Conservation (phyloP, 2,888 invertebrate species). For the Melanargia galathea region DNA sequence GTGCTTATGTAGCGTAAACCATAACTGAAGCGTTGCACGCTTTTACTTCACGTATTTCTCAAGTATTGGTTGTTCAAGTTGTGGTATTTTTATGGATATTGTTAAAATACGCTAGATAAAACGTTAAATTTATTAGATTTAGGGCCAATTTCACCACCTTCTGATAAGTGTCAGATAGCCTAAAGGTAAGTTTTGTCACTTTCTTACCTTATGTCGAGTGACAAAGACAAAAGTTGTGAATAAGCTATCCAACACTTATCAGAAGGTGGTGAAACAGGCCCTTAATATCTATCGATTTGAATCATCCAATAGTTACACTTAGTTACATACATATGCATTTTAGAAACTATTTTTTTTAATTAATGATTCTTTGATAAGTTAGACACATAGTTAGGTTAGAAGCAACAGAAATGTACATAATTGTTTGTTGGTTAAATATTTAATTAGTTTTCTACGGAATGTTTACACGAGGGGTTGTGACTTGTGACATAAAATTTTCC, state of each 20-base stretch:
- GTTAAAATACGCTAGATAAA: neutral
- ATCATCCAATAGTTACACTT: neutral
- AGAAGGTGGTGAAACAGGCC: too few relatives aligned
- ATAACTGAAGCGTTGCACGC: constrained; percentile 50
- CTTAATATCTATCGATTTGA: neutral
- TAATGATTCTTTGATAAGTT: too few relatives aligned
- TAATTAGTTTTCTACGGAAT: neutral
- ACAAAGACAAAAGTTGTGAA: too few relatives aligned
- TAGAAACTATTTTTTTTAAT: neutral
- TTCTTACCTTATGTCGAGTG: too few relatives aligned
- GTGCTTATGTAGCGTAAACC: constrained; percentile 58
- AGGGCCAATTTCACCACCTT: too few relatives aligned
- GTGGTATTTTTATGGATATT: neutral
- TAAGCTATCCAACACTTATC: too few relatives aligned
- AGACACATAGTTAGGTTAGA: neutral
- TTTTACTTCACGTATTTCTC: constrained; percentile 23
- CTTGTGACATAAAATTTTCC: constrained; percentile 12
- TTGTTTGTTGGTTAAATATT: neutral
- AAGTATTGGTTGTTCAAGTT: neutral
- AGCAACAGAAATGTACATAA: neutral
- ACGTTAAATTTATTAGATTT: neutral
- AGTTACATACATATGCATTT: neutral
- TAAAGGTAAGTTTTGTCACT: neutral
- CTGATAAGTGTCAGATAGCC: too few relatives aligned
- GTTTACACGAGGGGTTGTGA: too few relatives aligned